Percentiles rank a stretch among this genome's conserved stretches.
These are phyloP conservation scores for Drosophila kikkawai DNA, from an alignment of 1,140 invertebrate species.

Conservation along the genomic window DNA sequence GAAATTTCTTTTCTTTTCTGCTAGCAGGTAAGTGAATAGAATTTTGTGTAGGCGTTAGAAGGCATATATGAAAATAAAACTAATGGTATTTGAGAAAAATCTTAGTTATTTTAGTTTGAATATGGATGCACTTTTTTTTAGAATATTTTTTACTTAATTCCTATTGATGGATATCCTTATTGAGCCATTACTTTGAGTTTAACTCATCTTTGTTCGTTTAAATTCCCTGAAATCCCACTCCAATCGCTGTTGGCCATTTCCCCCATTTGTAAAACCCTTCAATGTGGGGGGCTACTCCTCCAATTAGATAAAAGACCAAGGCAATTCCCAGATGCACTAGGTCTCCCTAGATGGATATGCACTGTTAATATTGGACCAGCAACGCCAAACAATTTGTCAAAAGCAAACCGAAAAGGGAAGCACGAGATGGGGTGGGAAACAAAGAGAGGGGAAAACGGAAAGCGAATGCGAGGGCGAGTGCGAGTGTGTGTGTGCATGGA, in stretches of 20 bases:
- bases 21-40: slow-evolving; percentile 52
- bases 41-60: background rate
- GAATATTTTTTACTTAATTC: too few species aligned
- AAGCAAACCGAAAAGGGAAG: slow-evolving; percentile 30
- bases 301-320: slow-evolving; percentile 23
- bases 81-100: background rate
- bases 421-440: slow-evolving; percentile 8
- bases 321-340: slow-evolving; percentile 33
- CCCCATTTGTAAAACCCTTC: background rate
- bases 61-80: background rate
- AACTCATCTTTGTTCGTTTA: background rate
- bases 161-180: background rate
- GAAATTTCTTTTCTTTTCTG: slow-evolving; percentile 11
- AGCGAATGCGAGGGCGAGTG: too few species aligned
- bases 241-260: background rate
- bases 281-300: background rate
- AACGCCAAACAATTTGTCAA: slow-evolving; percentile 59
- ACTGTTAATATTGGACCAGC: slow-evolving; percentile 41
- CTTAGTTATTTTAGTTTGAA: background rate
- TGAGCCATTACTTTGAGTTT: background rate
- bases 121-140: too few species aligned
- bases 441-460: slow-evolving; percentile 2
- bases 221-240: background rate
- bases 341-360: slow-evolving; percentile 31
- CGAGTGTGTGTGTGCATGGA: slow-evolving; percentile 3